Evolutionary conservation across 2,888 invertebrate genomes (phyloP), one percentile per base, ranked within the genome.

Genomic region (Rhingia rostrata): DNA sequence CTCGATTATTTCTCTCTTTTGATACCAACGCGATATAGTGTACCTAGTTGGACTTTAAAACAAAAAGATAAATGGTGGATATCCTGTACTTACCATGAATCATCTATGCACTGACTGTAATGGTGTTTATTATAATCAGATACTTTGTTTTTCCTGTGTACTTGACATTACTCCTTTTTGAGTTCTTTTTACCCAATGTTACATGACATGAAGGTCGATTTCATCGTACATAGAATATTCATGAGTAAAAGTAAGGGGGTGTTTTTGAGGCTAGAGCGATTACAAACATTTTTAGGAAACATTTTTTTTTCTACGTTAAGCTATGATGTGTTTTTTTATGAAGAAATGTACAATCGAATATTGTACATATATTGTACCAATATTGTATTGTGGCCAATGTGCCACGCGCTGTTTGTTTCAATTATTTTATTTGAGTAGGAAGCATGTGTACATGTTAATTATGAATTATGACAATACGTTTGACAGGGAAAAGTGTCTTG

Each of bases 1-100:
- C 1, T 22, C 22, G 22, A 22, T 2, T 43, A 32, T 30, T 61
- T 49, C n/a, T 54, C 35, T 22, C 14, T 9, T n/a, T 63, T 67
- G 37, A 10, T 39, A 37, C 4, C 39, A 2, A 22, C 10, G n/a
- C 33, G 39, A 73, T 73, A 22, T 56, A 47, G 45, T 54, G 7
- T 51, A n/a, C n/a, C n/a, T n/a, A 35, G 12, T 41, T 35, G 47
- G 53, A 35, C 53, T 67, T 41, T 14, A 10, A 41, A 14, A 32
- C 39, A 9, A 53, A 74, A 47, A 33, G 30, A 33, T 53, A 54
- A 22, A 51, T 72, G 35, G 56, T 78, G 63, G 56, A 74, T 79
- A 83, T 83, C 73, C 79, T 83, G 73, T 63, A 49, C 49, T 49
- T 30, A 49, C 45, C 64, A 83, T 83, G 79, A 73, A 83, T 83